Conservation (phyloP, 2,113 vertebrate genomes). For the Gopherus flavomarginatus region DNA sequence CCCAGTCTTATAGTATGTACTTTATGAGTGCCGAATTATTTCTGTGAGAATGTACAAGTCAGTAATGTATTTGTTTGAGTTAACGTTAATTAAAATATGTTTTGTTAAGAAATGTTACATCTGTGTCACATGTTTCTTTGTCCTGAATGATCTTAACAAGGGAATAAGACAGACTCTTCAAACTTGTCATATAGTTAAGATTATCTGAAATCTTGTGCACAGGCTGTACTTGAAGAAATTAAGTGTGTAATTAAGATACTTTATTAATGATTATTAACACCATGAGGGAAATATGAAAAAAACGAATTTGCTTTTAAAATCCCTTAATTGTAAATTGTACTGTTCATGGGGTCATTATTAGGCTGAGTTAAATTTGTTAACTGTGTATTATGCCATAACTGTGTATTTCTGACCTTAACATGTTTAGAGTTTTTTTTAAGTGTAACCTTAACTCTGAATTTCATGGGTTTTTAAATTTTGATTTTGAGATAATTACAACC, state of each 20-base stretch:
- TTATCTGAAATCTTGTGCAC: not conserved
- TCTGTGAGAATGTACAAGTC: not conserved
- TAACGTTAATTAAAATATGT: not conserved
- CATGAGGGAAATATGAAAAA: not conserved
- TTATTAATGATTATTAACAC: not conserved
- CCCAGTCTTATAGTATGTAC: no score
- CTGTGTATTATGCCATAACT: not conserved
- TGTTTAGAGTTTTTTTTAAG: not conserved
- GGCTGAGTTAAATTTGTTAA: not conserved
- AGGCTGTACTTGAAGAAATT: not conserved
- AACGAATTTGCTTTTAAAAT: not conserved
- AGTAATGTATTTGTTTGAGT: not conserved
- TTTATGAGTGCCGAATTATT: not conserved
- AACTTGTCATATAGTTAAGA: not conserved
- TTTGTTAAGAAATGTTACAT: not conserved
- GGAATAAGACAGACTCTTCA: not conserved
- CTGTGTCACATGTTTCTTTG: not conserved
- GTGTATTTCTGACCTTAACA: not conserved
- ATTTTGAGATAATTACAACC: not conserved
- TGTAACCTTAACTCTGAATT: not conserved
- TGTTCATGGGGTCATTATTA: not conserved
- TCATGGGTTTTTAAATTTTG: not conserved
- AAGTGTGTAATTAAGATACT: no score
- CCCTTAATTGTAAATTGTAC: not conserved
- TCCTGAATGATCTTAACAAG: not conserved